Evolutionary conservation across 2,888 invertebrate genomes (phyloP).

Genomic region (Nymphalis c-album): DNA sequence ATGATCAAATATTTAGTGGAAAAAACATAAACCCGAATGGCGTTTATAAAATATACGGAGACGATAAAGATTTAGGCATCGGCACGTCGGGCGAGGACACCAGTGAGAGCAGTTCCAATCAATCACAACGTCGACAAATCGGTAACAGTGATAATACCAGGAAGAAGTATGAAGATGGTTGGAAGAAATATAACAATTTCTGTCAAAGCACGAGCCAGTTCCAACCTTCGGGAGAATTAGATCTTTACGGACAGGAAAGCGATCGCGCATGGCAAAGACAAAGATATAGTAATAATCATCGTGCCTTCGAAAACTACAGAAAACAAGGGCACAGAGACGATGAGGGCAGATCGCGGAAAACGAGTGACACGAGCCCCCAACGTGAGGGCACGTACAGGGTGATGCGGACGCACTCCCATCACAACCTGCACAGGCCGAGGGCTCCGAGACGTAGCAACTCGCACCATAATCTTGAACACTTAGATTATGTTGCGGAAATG

Average conservation of each 20-base stretch:
- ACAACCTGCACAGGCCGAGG: constrained; percentile 81
- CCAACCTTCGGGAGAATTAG: constrained; percentile 83
- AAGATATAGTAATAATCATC: constrained; percentile 66
- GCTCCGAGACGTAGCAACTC: constrained; percentile 82
- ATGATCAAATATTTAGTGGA: constrained; percentile 78
- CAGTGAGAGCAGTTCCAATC: constrained; percentile 89
- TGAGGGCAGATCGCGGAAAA: constrained; percentile 64
- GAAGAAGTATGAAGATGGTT: constrained; percentile 84
- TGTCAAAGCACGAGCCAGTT: constrained; percentile 81
- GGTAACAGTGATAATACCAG: constrained; percentile 81
- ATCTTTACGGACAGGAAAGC: constrained; percentile 84
- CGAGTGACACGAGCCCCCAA: constrained; percentile 68
- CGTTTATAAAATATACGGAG: constrained; percentile 83
- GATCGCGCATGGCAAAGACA: constrained; percentile 80
- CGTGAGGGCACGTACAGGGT: constrained; percentile 75
- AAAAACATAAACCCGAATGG: constrained; percentile 80
- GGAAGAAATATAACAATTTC: constrained; percentile 83
- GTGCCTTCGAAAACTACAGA: constrained; percentile 66
- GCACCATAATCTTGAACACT: constrained; percentile 84
- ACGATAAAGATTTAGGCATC: constrained; percentile 89
- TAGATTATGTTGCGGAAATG: constrained; percentile 84
- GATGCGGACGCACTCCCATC: constrained; percentile 83
- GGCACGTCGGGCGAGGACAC: constrained; percentile 93
- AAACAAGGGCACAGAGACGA: constrained; percentile 62
- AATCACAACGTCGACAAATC: constrained; percentile 84